Conservation (phyloP, 2,888 invertebrate genomes). For the Liposcelis brunnea region DNA sequence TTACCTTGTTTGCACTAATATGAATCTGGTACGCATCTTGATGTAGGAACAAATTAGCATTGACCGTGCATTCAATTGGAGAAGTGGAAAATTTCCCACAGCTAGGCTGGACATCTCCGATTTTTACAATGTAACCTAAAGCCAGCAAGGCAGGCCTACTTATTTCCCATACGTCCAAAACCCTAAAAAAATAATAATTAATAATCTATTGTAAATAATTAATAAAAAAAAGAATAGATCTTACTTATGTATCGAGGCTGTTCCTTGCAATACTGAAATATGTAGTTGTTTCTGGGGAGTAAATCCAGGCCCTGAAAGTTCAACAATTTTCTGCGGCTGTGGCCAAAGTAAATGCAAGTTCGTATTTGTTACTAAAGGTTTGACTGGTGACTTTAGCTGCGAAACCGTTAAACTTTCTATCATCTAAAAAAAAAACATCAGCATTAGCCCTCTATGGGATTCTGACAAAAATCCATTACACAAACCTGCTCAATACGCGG, state of each 20-base stretch:
- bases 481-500: conserved; percentile 19
- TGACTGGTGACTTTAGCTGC: conserved; percentile 21
- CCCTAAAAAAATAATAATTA: conserved; percentile 20
- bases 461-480: no score
- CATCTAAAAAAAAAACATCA: conserved; percentile 15
- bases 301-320: conserved; percentile 31
- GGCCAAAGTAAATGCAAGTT: conserved; percentile 38
- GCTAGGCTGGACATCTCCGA: conserved; percentile 28
- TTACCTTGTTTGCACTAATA: conserved; percentile 30
- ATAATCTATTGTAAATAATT: background rate
- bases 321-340: conserved; percentile 35
- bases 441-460: no score
- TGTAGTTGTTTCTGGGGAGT: conserved; percentile 28
- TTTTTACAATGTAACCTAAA: conserved; percentile 29
- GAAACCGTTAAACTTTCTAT: conserved; percentile 19
- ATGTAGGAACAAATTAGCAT: conserved; percentile 29
- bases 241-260: conserved; percentile 21
- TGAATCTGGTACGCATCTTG: conserved; percentile 33
- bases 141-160: conserved; percentile 29
- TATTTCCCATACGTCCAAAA: conserved; percentile 34
- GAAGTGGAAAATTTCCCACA: conserved; percentile 26
- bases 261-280: conserved; percentile 26
- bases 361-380: conserved; percentile 26
- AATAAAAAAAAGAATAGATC: background rate
- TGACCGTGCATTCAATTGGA: conserved; percentile 35